Percentiles rank a stretch among this genome's conserved stretches.
Conservation (phyloP, 2,888 invertebrate species). For the Eupithecia subumbrata region DNA sequence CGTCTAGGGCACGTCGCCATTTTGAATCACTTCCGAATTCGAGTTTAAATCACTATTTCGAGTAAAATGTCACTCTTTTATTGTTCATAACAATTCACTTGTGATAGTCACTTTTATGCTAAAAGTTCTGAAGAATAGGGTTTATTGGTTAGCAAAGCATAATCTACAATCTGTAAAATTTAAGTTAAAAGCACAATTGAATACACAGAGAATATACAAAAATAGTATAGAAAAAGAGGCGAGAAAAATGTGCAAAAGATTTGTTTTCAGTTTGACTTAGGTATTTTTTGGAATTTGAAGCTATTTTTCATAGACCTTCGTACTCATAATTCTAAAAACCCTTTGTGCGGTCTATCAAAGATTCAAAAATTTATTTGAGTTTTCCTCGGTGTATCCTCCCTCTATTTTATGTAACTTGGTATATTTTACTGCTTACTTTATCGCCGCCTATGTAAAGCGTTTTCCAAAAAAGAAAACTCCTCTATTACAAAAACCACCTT, state of each 20-base stretch:
- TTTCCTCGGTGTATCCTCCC: too few relatives aligned
- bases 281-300: too few relatives aligned
- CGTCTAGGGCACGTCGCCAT: constrained; percentile 75
- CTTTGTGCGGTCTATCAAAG: too few relatives aligned
- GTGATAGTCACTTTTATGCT: constrained; percentile 48
- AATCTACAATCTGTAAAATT: constrained; percentile 10
- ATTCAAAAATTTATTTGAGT: too few relatives aligned
- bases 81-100: constrained; percentile 19
- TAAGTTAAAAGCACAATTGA: not conserved
- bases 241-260: not conserved
- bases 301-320: too few relatives aligned
- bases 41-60: constrained; percentile 34
- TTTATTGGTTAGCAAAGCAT: constrained; percentile 17
- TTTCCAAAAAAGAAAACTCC: too few relatives aligned
- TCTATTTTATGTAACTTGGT: too few relatives aligned
- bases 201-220: not conserved
- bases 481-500: too few relatives aligned
- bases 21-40: constrained; percentile 39
- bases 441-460: too few relatives aligned
- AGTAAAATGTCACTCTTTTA: constrained; percentile 15
- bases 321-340: too few relatives aligned
- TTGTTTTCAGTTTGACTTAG: not conserved
- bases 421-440: too few relatives aligned
- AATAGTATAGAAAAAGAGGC: not conserved
- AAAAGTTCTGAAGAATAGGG: constrained; percentile 39